phyloP scores from a whole-genome alignment of 1,140 invertebrate genomes.

The Papilio machaon region DNA sequence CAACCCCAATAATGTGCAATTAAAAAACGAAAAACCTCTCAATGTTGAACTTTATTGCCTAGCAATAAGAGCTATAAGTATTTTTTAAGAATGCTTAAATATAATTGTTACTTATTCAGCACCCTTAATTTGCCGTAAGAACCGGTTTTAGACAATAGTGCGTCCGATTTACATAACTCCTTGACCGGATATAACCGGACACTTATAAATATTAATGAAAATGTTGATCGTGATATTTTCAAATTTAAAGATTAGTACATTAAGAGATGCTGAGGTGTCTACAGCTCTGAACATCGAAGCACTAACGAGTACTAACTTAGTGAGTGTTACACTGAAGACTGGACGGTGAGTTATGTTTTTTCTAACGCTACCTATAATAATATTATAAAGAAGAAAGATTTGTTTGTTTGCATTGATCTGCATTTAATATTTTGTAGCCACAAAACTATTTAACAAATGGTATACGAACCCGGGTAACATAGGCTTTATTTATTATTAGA shows the following conservation, averaged over 20 bases:
- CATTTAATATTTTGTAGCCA: no score
- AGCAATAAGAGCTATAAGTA: conserved; percentile 22
- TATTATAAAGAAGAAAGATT: no score
- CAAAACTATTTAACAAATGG: no score
- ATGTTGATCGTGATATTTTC: conserved; percentile 54
- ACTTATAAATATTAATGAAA: conserved; percentile 79
- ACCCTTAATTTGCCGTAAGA: conserved; percentile 73
- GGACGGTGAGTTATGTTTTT: conserved; percentile 15
- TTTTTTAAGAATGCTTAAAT: conserved; percentile 23
- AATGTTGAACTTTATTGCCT: conserved; percentile 48
- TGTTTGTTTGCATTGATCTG: no score
- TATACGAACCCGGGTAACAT: no score
- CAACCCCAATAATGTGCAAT: conserved; percentile 46
- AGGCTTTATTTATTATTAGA: no score
- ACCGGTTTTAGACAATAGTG: conserved; percentile 72
- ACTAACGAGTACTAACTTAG: conserved; percentile 20
- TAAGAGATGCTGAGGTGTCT: conserved; percentile 57
- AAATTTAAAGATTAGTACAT: conserved; percentile 57
- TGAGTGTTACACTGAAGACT: not conserved
- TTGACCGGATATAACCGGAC: conserved; percentile 73
- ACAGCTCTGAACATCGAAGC: conserved; percentile 33
- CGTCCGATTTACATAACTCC: conserved; percentile 78
- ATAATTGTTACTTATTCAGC: conserved; percentile 53
- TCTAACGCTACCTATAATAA: not conserved
- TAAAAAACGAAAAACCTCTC: conserved; percentile 37